phyloP scores from a whole-genome alignment of 2,797 vertebrate species.

The Malacoctenus gilli region DNA sequence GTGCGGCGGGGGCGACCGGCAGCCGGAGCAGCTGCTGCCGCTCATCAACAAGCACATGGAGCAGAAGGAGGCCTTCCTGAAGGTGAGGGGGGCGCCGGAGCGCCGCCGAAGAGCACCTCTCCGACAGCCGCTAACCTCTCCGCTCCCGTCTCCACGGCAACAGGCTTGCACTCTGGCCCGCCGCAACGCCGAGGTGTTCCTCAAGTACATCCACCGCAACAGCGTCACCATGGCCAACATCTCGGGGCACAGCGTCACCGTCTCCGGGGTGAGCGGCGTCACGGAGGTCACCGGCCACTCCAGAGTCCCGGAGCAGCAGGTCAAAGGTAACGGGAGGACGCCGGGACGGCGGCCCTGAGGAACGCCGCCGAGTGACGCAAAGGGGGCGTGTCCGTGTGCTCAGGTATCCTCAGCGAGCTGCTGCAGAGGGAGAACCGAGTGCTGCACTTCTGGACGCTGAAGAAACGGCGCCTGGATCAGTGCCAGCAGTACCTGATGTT shows the following conservation, averaged over 20 bases:
- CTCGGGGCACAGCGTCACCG: conserved; percentile 71
- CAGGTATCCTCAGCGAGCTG: conserved; percentile 95
- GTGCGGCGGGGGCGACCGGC: conserved; percentile 87
- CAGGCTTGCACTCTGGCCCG: conserved; percentile 95
- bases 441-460: conserved; percentile 98
- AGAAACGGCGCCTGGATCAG: conserved; percentile 94
- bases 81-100: no score
- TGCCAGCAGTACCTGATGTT: conserved; percentile 98
- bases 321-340: conserved; percentile 87
- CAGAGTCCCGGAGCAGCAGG: conserved; percentile 93
- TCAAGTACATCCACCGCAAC: conserved; percentile 99
- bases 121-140: no score
- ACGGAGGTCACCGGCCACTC: conserved; percentile 91
- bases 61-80: conserved; percentile 98
- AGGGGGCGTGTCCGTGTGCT: conserved; percentile 6
- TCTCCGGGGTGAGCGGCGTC: conserved; percentile 60
- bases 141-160: conserved; percentile 5
- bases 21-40: conserved; percentile 85
- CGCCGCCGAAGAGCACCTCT: no score
- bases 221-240: conserved; percentile 92
- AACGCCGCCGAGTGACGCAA: not conserved
- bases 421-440: conserved; percentile 96
- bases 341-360: conserved; percentile 29
- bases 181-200: conserved; percentile 94
- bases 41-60: conserved; percentile 98